Evolutionary conservation across 2,888 invertebrate genomes (phyloP).

Genomic region (Metopia argyrocephala): DNA sequence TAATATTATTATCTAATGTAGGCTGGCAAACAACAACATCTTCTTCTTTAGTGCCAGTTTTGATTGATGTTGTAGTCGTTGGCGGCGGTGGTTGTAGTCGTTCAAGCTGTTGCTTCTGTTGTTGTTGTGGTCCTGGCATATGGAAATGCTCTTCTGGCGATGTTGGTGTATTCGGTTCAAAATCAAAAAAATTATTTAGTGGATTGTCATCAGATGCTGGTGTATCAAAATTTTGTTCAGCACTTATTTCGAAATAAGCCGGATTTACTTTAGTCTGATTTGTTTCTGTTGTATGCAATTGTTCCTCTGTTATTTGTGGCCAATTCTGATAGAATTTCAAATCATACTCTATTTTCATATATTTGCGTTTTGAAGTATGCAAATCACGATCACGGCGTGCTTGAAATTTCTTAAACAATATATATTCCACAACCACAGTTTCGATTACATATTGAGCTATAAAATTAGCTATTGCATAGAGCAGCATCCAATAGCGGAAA

Average conservation of each 20-base stretch:
- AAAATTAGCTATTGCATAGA: conserved; percentile 81
- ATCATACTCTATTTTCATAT: conserved; percentile 82
- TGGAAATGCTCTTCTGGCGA: conserved; percentile 6
- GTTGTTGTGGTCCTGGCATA: not conserved
- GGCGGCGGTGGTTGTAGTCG: conserved; percentile 5
- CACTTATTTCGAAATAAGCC: conserved; percentile 79
- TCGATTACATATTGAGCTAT: conserved; percentile 81
- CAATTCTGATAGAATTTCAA: conserved; percentile 81
- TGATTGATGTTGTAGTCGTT: conserved; percentile 2
- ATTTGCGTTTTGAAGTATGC: conserved; percentile 82
- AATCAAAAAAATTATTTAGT: conserved; percentile 79
- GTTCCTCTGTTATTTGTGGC: conserved; percentile 81
- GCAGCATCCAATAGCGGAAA: conserved; percentile 79
- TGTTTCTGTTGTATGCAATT: conserved; percentile 63
- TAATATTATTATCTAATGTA: conserved; percentile 1
- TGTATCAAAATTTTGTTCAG: conserved; percentile 79
- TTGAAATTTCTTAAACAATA: conserved; percentile 81
- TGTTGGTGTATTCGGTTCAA: conserved; percentile 55
- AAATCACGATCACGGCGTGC: conserved; percentile 80
- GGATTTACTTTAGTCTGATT: conserved; percentile 71
- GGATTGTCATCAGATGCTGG: conserved; percentile 77
- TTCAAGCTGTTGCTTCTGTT: not conserved
- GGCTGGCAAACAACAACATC: not conserved
- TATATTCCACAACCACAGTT: conserved; percentile 81
- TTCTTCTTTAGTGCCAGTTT: not conserved